Conservation (phyloP, 1,140 invertebrate species). For the Ips nitidus region DNA sequence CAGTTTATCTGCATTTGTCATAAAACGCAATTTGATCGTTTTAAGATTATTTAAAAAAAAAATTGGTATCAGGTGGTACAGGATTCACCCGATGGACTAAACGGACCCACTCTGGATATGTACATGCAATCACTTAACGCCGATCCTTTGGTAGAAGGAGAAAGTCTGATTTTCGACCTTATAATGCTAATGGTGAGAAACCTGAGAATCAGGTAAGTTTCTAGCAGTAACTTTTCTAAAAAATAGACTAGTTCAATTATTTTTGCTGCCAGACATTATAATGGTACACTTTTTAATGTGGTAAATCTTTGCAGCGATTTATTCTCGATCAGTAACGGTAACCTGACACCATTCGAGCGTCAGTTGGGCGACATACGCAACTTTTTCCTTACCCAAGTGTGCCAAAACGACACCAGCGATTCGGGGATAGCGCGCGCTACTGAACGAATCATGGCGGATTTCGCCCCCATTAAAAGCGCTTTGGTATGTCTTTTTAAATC, state of each 20-base stretch:
- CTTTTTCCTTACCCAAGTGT: constrained; percentile 54
- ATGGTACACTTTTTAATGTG: too few relatives aligned
- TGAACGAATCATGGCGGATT: constrained; percentile 45
- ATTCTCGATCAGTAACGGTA: constrained; percentile 41
- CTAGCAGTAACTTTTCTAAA: constrained; percentile 1
- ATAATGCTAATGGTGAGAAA: constrained; percentile 51
- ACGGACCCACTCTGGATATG: constrained; percentile 52
- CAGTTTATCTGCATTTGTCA: too few relatives aligned
- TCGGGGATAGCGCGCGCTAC: constrained; percentile 43
- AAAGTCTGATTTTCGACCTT: constrained; percentile 54
- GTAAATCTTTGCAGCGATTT: constrained; percentile 39
- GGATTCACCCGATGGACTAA: constrained; percentile 27
- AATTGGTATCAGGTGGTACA: too few relatives aligned
- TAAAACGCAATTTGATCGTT: too few relatives aligned
- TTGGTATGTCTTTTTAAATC: constrained; percentile 40
- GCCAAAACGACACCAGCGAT: constrained; percentile 50
- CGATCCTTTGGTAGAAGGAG: constrained; percentile 51
- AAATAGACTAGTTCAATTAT: background rate
- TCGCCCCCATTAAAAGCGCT: constrained; percentile 45
- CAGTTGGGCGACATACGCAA: constrained; percentile 52
- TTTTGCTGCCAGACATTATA: background rate
- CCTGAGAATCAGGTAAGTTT: constrained; percentile 44
- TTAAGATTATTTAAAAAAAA: too few relatives aligned
- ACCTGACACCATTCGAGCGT: constrained; percentile 43
- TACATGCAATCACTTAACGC: constrained; percentile 51